These are phyloP conservation scores for Reticulitermes lucifugus DNA, from an alignment of 2,888 invertebrate species.

Conservation along the genomic window DNA sequence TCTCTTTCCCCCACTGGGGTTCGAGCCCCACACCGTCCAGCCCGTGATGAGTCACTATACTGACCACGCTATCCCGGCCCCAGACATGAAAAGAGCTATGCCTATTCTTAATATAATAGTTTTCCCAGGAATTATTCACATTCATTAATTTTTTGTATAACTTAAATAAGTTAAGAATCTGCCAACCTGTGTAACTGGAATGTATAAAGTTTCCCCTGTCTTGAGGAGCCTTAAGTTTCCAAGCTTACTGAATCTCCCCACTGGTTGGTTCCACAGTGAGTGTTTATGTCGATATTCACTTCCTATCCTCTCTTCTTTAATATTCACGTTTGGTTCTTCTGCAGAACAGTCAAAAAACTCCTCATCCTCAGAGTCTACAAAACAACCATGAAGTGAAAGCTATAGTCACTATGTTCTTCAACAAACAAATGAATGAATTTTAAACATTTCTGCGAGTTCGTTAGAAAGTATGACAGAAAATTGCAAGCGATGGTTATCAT, in stretches of 20 bases:
- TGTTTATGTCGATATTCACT: slow-evolving; percentile 60
- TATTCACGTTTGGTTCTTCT: slow-evolving; percentile 53
- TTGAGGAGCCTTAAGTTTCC: slow-evolving; percentile 75
- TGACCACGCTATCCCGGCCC: too few relatives aligned
- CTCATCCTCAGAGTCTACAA: slow-evolving; percentile 65
- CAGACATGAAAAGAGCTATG: background rate
- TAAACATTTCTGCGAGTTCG: too few relatives aligned
- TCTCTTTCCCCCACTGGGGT: too few relatives aligned
- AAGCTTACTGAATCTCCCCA: slow-evolving; percentile 77
- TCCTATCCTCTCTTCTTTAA: slow-evolving; percentile 53
- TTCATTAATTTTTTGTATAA: background rate
- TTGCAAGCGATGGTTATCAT: too few relatives aligned
- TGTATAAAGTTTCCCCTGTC: slow-evolving; percentile 78
- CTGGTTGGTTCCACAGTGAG: slow-evolving; percentile 72
- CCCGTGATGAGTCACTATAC: too few relatives aligned
- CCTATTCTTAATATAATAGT: background rate
- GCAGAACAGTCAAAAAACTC: slow-evolving; percentile 80
- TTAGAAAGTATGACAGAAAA: too few relatives aligned
- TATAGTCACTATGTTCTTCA: too few relatives aligned
- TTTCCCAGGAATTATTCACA: background rate
- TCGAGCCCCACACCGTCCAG: too few relatives aligned
- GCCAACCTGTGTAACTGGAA: slow-evolving; percentile 77
- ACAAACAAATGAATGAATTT: too few relatives aligned
- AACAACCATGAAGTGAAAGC: background rate
- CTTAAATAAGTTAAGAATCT: background rate